Base-by-base conservation (phyloP, 2,888 invertebrate genomes). In the Limenitis camilla region DNA sequence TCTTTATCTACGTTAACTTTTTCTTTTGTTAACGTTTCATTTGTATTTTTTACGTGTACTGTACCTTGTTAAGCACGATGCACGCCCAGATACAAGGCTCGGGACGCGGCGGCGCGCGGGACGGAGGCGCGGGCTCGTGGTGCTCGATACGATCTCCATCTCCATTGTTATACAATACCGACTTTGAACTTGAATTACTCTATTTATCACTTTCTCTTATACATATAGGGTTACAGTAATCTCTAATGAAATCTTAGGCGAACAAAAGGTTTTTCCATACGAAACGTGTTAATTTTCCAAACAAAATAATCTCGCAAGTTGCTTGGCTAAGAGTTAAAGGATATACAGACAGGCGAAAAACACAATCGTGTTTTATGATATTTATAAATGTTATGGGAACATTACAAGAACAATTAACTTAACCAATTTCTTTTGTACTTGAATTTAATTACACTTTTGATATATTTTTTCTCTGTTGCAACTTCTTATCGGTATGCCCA, bases 101-200 rank as follows among this genome's bases (percentile, higher is more conserved):
- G 43, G 40, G 38, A 19, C 53, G 19, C 38, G 30, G 38, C 36
- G 19, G 19, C 3, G 19, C 19, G 19, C 19, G 19, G 19, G 19
- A 19, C 19, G 19, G 47, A 35, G 38, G 10, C 53, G 19, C 38
- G 42, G 41, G 41, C 41, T 49, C 49, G 43, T 32, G 49, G 38
- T 32, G 56, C 49, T 36, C 29, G 54, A 61, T 57, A 54, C 46
- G 47, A 58, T 59, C 60, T 53, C 54, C 53, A 58, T 59, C 60
- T 53, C 54, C 53, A 62, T 62, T 62, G 58, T 58, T 55, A 55
- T 50, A 56, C 49, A 52, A 52, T 53, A 48, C 50, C 52, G 51
- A 51, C 54, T 55, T 45, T 58, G 56, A 53, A 54, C 58, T 53
- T 55, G 53, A 55, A 48, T 53, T 56, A 42, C 45, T 40, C 54